Evolutionary conservation across 2,113 vertebrate genomes (phyloP).

Genomic region (Python bivittatus): DNA sequence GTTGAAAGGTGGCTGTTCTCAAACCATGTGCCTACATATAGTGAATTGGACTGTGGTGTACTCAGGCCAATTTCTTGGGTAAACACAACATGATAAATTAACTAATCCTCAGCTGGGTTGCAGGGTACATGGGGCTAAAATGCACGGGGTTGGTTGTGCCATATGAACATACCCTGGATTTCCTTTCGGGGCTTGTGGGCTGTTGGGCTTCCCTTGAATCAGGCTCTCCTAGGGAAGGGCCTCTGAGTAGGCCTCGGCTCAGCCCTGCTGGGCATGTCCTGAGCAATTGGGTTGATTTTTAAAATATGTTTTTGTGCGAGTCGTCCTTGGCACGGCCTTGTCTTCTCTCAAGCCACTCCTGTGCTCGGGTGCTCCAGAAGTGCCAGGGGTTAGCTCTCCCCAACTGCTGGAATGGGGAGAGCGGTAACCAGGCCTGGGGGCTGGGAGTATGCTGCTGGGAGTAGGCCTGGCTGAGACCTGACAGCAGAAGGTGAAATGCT

Average conservation of each 20-base stretch:
- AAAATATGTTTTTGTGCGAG: background rate
- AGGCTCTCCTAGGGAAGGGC: background rate
- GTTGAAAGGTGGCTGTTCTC: background rate
- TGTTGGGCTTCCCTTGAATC: background rate
- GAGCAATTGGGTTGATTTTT: background rate
- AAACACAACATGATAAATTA: background rate
- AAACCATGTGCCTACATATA: background rate
- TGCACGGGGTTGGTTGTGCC: background rate
- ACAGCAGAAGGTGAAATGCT: background rate
- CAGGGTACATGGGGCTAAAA: background rate
- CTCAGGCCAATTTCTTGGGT: background rate
- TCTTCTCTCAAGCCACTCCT: background rate
- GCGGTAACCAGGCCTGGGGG: background rate
- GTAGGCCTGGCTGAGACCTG: background rate
- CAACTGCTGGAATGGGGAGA: background rate
- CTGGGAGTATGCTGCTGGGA: background rate
- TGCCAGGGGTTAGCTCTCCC: background rate
- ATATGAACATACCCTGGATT: background rate
- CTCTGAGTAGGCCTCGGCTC: too few species aligned
- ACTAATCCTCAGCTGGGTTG: background rate
- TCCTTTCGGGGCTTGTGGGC: background rate
- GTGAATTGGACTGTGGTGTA: background rate
- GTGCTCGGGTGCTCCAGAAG: background rate
- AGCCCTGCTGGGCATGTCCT: background rate
- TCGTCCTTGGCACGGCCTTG: background rate